Percentiles rank a stretch among this genome's conserved stretches.
These are phyloP conservation scores for Microtus oregoni DNA, from an alignment of 2,113 vertebrate species.

Conservation along the genomic window DNA sequence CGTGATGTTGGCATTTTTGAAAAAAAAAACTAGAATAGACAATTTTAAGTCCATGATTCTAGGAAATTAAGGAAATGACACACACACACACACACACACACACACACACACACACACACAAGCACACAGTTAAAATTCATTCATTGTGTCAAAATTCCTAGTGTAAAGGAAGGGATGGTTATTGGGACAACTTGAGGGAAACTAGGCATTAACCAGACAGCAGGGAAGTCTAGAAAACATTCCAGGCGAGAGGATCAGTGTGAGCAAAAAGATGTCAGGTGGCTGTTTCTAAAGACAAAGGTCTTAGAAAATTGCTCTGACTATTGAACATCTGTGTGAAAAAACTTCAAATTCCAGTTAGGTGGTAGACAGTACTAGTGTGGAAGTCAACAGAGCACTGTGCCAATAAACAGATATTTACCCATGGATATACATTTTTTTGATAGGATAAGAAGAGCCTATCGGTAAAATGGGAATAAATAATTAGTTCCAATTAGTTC, in stretches of 20 bases:
- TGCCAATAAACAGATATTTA: slow-evolving; percentile 14
- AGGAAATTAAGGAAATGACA: slow-evolving; percentile 17
- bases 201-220: not conserved
- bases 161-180: not conserved
- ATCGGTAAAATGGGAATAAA: not conserved
- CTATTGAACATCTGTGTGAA: slow-evolving; percentile 29
- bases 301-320: not conserved
- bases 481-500: not conserved
- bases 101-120: too few species aligned
- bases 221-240: not conserved
- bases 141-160: not conserved
- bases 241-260: not conserved
- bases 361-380: not conserved
- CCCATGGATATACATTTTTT: not conserved
- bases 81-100: too few species aligned
- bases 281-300: slow-evolving; percentile 48
- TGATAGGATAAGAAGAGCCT: not conserved
- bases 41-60: not conserved
- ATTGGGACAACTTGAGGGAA: not conserved
- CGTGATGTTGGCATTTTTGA: not conserved
- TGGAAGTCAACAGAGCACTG: slow-evolving; percentile 30
- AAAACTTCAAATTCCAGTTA: not conserved
- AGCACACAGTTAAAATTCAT: not conserved
- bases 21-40: not conserved
- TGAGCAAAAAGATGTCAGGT: slow-evolving; percentile 10